Conservation (phyloP, 2,797 vertebrate genomes). For the Orientallactaga sibirica region DNA sequence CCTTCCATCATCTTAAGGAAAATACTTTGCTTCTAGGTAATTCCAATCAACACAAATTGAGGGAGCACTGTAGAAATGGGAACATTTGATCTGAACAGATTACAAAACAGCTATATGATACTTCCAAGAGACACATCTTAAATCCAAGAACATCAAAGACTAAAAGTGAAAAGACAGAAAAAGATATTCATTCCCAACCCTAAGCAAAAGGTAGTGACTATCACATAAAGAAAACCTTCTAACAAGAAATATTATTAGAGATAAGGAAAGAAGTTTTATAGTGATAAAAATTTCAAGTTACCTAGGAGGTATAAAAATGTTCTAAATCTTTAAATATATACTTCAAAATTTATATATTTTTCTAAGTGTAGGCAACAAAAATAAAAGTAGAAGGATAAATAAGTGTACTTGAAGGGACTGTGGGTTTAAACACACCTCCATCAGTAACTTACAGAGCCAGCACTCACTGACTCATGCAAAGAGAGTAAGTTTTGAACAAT, state of each 20-base stretch:
- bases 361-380: slow-evolving; percentile 20
- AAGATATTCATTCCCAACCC: not conserved
- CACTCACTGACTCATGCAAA: not conserved
- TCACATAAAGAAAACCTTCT: not conserved
- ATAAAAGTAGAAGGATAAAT: not conserved
- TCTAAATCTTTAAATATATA: not conserved
- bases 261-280: not conserved
- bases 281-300: slow-evolving; percentile 8
- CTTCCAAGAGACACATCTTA: not conserved
- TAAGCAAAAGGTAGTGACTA: not conserved
- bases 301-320: not conserved
- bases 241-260: not conserved
- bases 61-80: not conserved
- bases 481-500: not conserved
- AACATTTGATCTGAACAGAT: not conserved
- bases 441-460: not conserved
- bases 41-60: not conserved
- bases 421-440: not conserved
- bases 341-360: not conserved
- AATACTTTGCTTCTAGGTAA: not conserved
- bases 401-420: not conserved
- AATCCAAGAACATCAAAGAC: not conserved
- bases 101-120: not conserved
- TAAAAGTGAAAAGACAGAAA: not conserved
- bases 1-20: not conserved